A percentile compares a stretch with the other conserved stretches of the same genome.
phyloP scores from a whole-genome alignment of 2,888 invertebrate species.

The Morpho helenor region DNA sequence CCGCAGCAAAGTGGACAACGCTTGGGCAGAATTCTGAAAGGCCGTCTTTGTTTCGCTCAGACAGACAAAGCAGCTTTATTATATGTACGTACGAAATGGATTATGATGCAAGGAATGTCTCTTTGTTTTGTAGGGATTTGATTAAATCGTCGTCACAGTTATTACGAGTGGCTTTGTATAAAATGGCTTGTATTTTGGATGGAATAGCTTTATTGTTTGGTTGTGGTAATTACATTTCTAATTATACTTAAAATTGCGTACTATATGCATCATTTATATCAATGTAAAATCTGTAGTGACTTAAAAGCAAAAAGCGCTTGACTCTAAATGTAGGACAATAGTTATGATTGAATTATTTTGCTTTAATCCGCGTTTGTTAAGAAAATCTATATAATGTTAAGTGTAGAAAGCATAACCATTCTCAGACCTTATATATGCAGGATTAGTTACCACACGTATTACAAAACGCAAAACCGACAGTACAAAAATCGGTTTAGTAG shows the following conservation, averaged over 20 bases:
- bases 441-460: too few species aligned
- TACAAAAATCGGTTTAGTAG: too few species aligned
- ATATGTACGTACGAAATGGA: slow-evolving; percentile 26
- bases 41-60: slow-evolving; percentile 37
- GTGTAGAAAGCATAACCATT: too few species aligned
- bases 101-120: slow-evolving; percentile 30
- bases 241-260: slow-evolving; percentile 2
- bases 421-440: too few species aligned
- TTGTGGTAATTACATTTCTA: slow-evolving; percentile 12
- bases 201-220: slow-evolving; percentile 4
- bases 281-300: too few species aligned
- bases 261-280: neutral
- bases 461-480: too few species aligned
- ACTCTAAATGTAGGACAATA: too few species aligned
- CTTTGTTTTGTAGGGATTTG: slow-evolving; percentile 28
- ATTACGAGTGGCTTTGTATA: slow-evolving; percentile 10
- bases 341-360: too few species aligned
- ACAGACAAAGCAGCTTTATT: slow-evolving; percentile 30
- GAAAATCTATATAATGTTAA: too few species aligned
- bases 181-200: slow-evolving; percentile 7
- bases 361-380: too few species aligned
- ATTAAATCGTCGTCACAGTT: slow-evolving; percentile 26
- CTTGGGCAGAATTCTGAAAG: slow-evolving; percentile 36
- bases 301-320: too few species aligned
- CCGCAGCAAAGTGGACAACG: slow-evolving; percentile 43